phyloP scores from a whole-genome alignment of 2,113 vertebrate genomes.

The Manacus vitellinus region DNA sequence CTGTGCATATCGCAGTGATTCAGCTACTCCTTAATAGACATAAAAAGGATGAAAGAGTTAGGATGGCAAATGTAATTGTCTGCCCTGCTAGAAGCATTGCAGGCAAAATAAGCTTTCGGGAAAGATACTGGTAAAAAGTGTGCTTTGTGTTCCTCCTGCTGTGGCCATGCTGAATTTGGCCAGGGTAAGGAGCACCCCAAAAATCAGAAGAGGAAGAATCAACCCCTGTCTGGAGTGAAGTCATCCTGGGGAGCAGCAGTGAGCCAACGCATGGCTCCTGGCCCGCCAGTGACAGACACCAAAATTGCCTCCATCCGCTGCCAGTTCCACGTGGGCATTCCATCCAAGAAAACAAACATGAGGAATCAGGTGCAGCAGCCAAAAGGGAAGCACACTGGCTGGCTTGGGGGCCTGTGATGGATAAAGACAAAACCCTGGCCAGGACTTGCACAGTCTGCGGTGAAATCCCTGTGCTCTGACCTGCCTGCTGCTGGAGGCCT shows the following conservation, averaged over 20 bases:
- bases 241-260: neutral
- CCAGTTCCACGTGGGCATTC: accelerated
- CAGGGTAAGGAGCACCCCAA: neutral
- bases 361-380: accelerated
- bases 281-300: accelerated
- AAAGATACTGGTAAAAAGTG: neutral
- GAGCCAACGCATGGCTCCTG: neutral
- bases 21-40: slow-evolving; percentile 19
- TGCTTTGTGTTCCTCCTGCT: neutral
- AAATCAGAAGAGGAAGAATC: neutral
- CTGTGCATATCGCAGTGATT: neutral
- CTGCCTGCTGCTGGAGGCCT: neutral
- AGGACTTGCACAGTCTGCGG: neutral
- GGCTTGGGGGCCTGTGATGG: neutral
- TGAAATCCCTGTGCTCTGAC: neutral
- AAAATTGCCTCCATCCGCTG: neutral
- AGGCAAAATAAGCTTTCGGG: slow-evolving; percentile 7
- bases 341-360: accelerated
- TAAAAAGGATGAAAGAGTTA: slow-evolving; percentile 33
- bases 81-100: slow-evolving; percentile 15
- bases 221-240: neutral
- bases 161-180: neutral
- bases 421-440: neutral
- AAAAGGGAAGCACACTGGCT: neutral
- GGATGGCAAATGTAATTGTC: slow-evolving; percentile 22